Evolutionary conservation across 1,140 invertebrate genomes (phyloP), one percentile per base, ranked within the genome.

Genomic region (Listronotus oregonensis): DNA sequence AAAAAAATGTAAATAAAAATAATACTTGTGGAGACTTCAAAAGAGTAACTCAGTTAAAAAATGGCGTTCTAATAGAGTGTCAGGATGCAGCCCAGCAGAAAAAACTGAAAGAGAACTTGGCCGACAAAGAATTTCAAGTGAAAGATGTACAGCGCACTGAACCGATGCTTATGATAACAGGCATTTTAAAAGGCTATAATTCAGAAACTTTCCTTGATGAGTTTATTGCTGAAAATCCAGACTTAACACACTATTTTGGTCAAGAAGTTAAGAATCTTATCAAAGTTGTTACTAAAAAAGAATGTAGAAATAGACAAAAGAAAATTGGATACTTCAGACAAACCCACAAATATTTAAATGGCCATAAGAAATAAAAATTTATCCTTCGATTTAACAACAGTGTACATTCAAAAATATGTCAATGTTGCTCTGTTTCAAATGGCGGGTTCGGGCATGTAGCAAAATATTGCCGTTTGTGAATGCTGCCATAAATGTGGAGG

Each of bases 151-250:
- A 27, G 21, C 21, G 2, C 5, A 27, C 21, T 3, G 44, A 47
- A 14, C 44, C 44, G 3, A 47, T 47, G 44, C 9, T 47, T 14
- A 15, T 47, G 44, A 17, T 47, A 10, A 47, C 44, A 14, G 44
- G 44, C 14, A 47, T 47, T 14, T 15, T 47, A 14, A 47, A 47
- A 9, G 44, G 14, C 9, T 47, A 14, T 47, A 14, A 3, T 14
- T 9, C 11, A 14, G 15, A 47, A 9, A 17, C 1, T 3, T 47
- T 47, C 12, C 21, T 27, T 27, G 21, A 27, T 27, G 21, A 27
- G 21, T 27, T 27, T 27, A 27, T 27, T 27, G 21, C 21, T 27
- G 21, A 27, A 27, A 27, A 27, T 27, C 21, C 21, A 27, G 21
- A 27, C 21, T 27, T 27, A 27, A 27, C 21, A 27, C 21, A 27